A percentile compares a stretch with the other conserved stretches of the same genome.
phyloP scores from a whole-genome alignment of 2,113 vertebrate genomes.

The Hassar affinis region DNA sequence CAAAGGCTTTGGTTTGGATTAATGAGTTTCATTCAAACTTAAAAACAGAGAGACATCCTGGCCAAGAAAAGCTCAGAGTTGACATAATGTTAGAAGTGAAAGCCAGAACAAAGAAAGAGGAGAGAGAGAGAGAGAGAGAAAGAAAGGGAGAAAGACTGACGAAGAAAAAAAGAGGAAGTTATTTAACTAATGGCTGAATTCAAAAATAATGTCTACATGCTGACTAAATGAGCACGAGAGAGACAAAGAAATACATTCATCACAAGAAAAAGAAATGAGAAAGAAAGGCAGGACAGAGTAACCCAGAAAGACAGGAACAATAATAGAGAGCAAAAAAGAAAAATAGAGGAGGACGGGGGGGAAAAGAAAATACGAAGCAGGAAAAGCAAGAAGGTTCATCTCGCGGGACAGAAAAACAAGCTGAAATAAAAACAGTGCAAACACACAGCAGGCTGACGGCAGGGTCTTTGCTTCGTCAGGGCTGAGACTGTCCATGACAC shows the following conservation, averaged over 20 bases:
- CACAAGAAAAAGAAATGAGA: constrained; percentile 44
- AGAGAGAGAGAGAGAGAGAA: constrained; percentile 6
- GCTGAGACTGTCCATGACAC: constrained; percentile 65
- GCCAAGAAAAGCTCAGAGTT: constrained; percentile 21
- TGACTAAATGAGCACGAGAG: not conserved
- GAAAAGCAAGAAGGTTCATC: constrained; percentile 42
- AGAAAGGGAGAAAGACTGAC: not conserved
- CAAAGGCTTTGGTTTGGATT: constrained; percentile 41
- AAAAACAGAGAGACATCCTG: not conserved
- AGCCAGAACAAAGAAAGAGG: constrained; percentile 30
- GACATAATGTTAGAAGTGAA: not conserved
- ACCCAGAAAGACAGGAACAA: constrained; percentile 21
- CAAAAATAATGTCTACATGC: constrained; percentile 17
- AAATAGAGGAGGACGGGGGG: not conserved
- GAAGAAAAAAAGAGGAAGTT: constrained; percentile 7
- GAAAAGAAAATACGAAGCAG: constrained; percentile 39
- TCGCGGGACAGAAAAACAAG: constrained; percentile 41
- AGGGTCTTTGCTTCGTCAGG: constrained; percentile 56
- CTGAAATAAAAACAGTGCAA: constrained; percentile 46
- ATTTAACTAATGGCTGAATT: constrained; percentile 27
- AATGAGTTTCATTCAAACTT: constrained; percentile 48
- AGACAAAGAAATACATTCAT: constrained; percentile 20
- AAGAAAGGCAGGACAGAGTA: constrained; percentile 28
- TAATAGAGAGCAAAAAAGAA: constrained; percentile 8
- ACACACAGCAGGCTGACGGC: constrained; percentile 59